These are phyloP conservation scores for Conomelus anceps DNA, from an alignment of 2,888 invertebrate species.

Conservation along the genomic window DNA sequence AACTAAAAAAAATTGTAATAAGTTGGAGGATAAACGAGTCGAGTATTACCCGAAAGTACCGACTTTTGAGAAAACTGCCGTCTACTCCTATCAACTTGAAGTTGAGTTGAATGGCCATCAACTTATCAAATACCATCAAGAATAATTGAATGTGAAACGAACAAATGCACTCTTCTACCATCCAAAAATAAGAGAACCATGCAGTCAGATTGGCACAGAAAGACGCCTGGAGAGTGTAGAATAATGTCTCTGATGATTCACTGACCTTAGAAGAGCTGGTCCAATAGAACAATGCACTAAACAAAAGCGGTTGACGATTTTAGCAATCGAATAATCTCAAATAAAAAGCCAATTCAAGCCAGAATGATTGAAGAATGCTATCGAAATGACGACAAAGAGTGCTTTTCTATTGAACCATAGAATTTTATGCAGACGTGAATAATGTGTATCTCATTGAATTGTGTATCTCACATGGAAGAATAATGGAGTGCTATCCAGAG, in stretches of 20 bases:
- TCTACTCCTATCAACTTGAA: too few species aligned
- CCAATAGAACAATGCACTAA: neutral
- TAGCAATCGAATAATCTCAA: neutral
- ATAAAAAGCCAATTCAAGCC: neutral
- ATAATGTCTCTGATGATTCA: neutral
- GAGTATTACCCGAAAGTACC: too few species aligned
- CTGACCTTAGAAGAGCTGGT: neutral
- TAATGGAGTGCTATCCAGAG: neutral
- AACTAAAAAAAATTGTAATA: too few species aligned
- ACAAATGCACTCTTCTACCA: neutral
- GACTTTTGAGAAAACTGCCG: too few species aligned
- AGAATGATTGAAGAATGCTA: neutral
- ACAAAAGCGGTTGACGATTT: neutral
- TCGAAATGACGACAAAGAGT: neutral
- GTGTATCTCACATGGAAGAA: neutral
- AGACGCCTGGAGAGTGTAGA: neutral
- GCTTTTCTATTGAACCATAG: neutral
- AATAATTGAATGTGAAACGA: neutral
- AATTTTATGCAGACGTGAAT: neutral
- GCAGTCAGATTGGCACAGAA: neutral
- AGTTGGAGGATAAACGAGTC: too few species aligned
- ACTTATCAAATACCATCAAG: neutral
- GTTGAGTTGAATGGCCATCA: too few species aligned
- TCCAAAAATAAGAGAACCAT: neutral
- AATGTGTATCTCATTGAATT: neutral